Percentiles rank a stretch among this genome's conserved stretches.
Evolutionary conservation across 2,888 invertebrate genomes (phyloP).

Genomic region (Drosophila borealis): DNA sequence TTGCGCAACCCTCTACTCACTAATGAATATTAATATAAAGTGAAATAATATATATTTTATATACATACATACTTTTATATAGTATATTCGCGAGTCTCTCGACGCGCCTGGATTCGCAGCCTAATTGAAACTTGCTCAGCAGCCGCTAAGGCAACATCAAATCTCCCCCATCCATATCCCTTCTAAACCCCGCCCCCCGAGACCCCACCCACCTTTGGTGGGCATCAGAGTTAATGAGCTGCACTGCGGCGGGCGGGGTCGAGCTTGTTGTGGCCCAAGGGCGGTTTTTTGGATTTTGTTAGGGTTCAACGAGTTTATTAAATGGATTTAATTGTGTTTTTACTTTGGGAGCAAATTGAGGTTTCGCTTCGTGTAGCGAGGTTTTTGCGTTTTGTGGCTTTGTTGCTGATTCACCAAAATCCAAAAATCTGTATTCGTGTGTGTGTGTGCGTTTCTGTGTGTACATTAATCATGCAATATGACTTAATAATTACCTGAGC

Average conservation of each 20-base stretch:
- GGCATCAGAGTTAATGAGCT: conserved; percentile 74
- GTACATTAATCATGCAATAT: conserved; percentile 40
- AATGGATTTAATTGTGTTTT: conserved; percentile 74
- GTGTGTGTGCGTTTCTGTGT: not conserved
- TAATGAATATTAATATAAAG: conserved; percentile 73
- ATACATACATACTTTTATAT: conserved; percentile 8
- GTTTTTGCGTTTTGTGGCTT: conserved; percentile 39
- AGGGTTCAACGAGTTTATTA: conserved; percentile 75
- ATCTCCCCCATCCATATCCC: conserved; percentile 9
- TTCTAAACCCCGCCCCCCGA: too few relatives aligned
- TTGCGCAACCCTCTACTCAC: conserved; percentile 28
- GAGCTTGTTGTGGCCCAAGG: conserved; percentile 53
- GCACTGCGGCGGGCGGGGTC: conserved; percentile 23
- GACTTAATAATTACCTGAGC: conserved; percentile 37
- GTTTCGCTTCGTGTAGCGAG: conserved; percentile 12
- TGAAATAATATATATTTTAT: conserved; percentile 8
- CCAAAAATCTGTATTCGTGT: conserved; percentile 22
- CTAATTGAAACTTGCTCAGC: conserved; percentile 66
- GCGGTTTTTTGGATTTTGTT: conserved; percentile 61
- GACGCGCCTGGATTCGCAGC: conserved; percentile 34
- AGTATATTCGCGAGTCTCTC: conserved; percentile 14
- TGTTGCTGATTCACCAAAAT: conserved; percentile 41
- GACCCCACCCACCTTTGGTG: not conserved
- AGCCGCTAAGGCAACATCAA: conserved; percentile 31
- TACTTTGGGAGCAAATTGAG: conserved; percentile 21